Evolutionary conservation across 2,113 vertebrate genomes (phyloP), one percentile per base, ranked within the genome.

Genomic region (Istiophorus platypterus): DNA sequence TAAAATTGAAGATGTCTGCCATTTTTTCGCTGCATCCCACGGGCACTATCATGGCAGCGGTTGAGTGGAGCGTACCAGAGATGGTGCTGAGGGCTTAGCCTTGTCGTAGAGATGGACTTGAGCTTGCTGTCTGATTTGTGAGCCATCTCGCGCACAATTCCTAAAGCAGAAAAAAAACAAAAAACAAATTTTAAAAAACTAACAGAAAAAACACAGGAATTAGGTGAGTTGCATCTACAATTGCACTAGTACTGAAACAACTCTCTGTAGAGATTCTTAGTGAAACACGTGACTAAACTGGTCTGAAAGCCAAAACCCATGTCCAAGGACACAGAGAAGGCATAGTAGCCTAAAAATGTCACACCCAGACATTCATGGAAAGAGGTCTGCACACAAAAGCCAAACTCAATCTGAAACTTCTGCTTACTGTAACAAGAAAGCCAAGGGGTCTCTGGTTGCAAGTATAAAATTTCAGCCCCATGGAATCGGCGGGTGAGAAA

Each of bases 21-120:
- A 7, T 29, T 65, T 68, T 70, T 49, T 52, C 18, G 7, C 49
- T 62, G 61, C 61, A 24, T 42, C 67, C 64, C 18, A 6, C 4
- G 51, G 51, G 18, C 5, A 20, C 45, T 47, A 51, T 34, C 45
- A 63, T 34, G 31, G 5, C 5, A 13, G 14, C 29, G 17, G 63
- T 12, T 6, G 49, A 11, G 24, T 3, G 45, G 12, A 34, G 58
- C 86, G 10, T 95, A 95, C 95, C 95, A 96, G 78, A 96, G 95
- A 58, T 95, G 94, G 79, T 96, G 95, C 76, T 92, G 92, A n/a
- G 94, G 89, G 81, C 76, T 87, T 57, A 96, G 94, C 17, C 94
- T 89, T 0, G 89, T 92, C 58, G 92, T 95, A 1, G 95, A 95
- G 85, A 96, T 95, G 57, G 92, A 94, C 88, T 89, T 86, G 51